A percentile compares a stretch with the other conserved stretches of the same genome.
Evolutionary conservation across 2,797 vertebrate genomes (phyloP).

Genomic region (Borostomias antarcticus): DNA sequence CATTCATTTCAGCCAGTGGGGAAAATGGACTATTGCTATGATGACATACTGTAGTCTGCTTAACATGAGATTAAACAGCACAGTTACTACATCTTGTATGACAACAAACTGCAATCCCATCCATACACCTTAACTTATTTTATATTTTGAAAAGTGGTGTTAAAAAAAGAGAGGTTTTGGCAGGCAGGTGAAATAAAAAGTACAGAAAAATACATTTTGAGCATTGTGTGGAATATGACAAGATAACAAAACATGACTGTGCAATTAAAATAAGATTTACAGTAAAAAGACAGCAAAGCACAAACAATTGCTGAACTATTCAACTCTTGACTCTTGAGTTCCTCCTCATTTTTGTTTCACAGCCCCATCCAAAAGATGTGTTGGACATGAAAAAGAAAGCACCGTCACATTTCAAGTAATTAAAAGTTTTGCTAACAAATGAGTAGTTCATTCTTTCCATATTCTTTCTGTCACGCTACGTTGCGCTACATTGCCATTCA

Average conservation of each 20-base stretch:
- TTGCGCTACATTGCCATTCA: slow-evolving; percentile 27
- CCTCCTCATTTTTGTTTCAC: slow-evolving; percentile 40
- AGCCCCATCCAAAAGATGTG: slow-evolving; percentile 35
- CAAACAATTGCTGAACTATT: slow-evolving; percentile 41
- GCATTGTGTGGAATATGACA: slow-evolving; percentile 31
- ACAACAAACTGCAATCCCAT: too few species aligned
- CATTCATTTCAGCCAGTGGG: not conserved
- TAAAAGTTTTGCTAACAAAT: slow-evolving; percentile 19
- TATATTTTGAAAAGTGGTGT: slow-evolving; percentile 31
- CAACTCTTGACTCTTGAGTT: slow-evolving; percentile 55
- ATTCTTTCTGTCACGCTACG: slow-evolving; percentile 7
- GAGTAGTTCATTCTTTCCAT: too few species aligned
- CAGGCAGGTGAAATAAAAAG: slow-evolving; percentile 38
- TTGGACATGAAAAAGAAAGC: slow-evolving; percentile 41
- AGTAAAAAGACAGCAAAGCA: slow-evolving; percentile 59
- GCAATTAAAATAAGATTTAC: slow-evolving; percentile 42
- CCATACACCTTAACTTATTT: slow-evolving; percentile 1
- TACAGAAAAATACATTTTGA: slow-evolving; percentile 18
- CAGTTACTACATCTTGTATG: slow-evolving; percentile 36
- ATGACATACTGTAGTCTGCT: not conserved
- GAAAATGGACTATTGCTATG: not conserved
- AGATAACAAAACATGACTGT: slow-evolving; percentile 46
- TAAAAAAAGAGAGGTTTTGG: slow-evolving; percentile 50
- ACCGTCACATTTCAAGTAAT: slow-evolving; percentile 63
- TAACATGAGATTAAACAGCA: slow-evolving; percentile 19